Percentiles rank a stretch among this genome's conserved stretches.
Evolutionary conservation across 2,113 vertebrate genomes (phyloP).

Genomic region (Noctilio leporinus): DNA sequence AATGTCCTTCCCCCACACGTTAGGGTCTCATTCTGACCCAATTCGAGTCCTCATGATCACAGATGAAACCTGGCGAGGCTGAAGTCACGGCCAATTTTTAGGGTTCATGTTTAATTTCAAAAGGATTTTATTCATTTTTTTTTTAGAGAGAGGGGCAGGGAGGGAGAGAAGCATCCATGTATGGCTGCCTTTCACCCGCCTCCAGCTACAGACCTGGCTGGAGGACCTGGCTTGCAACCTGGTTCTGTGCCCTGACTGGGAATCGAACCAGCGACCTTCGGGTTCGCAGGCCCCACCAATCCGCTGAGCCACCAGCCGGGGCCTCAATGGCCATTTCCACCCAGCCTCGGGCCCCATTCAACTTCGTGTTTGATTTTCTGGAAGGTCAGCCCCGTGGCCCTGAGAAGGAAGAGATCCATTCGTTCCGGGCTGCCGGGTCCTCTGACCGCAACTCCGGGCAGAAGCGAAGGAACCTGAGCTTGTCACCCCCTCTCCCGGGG

Average conservation of each 20-base stretch:
- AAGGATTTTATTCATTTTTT: too few relatives aligned
- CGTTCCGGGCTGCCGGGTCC: background rate
- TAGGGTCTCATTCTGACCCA: background rate
- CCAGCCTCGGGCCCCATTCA: background rate
- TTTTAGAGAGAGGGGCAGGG: too few relatives aligned
- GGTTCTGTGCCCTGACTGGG: too few relatives aligned
- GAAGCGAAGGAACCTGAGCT: background rate
- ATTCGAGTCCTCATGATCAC: background rate
- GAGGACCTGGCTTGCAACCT: too few relatives aligned
- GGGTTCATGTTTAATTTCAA: too few relatives aligned
- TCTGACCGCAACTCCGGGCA: background rate
- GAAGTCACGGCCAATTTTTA: too few relatives aligned
- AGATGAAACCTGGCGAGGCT: background rate
- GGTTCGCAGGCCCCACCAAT: too few relatives aligned
- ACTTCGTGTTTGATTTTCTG: background rate
- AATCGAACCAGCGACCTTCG: too few relatives aligned
- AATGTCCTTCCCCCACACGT: background rate
- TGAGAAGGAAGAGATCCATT: background rate
- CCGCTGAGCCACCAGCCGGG: too few relatives aligned
- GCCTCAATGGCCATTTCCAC: background rate
- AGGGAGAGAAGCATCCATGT: too few relatives aligned
- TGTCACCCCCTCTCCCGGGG: background rate
- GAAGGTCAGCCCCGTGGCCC: background rate
- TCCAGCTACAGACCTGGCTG: too few relatives aligned
- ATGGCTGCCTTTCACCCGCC: too few relatives aligned